These are phyloP conservation scores for Heliconius cydno DNA, from an alignment of 2,888 invertebrate species.

Conservation along the genomic window DNA sequence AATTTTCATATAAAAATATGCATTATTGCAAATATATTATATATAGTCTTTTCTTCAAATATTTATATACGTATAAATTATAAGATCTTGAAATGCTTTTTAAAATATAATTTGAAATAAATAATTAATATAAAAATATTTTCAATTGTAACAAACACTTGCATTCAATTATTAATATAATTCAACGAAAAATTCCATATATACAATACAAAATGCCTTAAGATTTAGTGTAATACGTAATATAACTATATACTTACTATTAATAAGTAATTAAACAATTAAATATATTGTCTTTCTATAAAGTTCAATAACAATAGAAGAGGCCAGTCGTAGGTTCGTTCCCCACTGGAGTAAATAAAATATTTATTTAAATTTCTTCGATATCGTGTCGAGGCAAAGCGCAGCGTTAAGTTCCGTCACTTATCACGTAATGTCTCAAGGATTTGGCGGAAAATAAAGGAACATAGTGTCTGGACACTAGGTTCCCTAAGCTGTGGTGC, in stretches of 20 bases:
- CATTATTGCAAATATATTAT: slow-evolving; percentile 11
- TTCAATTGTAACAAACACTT: background rate
- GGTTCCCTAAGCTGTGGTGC: background rate
- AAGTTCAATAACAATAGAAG: no score
- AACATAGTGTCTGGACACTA: background rate
- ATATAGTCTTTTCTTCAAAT: background rate
- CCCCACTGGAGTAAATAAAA: background rate
- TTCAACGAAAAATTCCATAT: background rate
- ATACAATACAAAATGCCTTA: background rate
- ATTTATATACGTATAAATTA: no score
- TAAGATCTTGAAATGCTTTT: background rate
- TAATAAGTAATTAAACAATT: background rate
- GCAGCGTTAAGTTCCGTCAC: no score
- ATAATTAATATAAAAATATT: background rate
- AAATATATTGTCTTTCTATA: no score
- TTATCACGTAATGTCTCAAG: no score
- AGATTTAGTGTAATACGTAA: background rate
- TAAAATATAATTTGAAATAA: background rate
- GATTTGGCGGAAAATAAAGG: background rate
- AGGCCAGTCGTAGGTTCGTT: background rate
- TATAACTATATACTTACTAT: background rate
- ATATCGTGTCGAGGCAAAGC: background rate
- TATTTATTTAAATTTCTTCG: background rate
- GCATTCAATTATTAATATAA: background rate
- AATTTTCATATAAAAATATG: background rate